Conservation (phyloP, 35 echinoderm and acorn worm genomes). For the Strongylocentrotus purpuratus region DNA sequence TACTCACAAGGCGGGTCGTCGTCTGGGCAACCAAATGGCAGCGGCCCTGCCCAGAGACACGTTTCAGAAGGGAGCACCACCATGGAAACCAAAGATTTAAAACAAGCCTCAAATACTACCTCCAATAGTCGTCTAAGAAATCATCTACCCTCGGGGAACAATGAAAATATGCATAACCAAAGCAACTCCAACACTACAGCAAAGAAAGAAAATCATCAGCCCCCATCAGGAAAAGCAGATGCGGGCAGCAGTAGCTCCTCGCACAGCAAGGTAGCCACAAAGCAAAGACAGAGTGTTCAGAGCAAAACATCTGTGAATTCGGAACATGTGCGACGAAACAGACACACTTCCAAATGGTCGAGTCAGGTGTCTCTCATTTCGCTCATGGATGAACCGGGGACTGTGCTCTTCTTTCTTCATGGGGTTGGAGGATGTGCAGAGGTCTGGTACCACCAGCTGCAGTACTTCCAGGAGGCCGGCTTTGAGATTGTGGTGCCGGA, state of each 20-base stretch:
- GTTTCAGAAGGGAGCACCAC: background rate
- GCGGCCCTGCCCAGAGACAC: background rate
- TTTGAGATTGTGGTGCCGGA: constrained; percentile 94
- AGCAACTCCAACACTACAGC: background rate
- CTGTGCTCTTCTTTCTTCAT: constrained; percentile 90
- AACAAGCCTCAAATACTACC: background rate
- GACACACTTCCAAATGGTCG: background rate
- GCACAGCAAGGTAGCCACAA: background rate
- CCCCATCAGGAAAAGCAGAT: background rate
- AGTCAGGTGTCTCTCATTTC: constrained; percentile 70
- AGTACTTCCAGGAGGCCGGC: constrained; percentile 71
- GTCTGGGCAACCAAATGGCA: background rate
- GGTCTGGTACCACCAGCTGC: constrained; percentile 83
- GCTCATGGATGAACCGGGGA: constrained; percentile 70
- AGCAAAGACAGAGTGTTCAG: background rate
- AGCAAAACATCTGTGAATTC: background rate
- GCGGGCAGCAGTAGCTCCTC: background rate
- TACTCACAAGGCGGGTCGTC: background rate
- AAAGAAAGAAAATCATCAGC: background rate
- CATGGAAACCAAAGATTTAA: constrained; percentile 20
- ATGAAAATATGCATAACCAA: background rate
- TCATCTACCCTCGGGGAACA: background rate
- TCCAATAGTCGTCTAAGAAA: background rate
- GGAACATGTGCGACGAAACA: background rate
- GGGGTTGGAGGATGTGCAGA: constrained; percentile 89